Evolutionary conservation across 1,140 invertebrate genomes (phyloP).

Genomic region (Archegozetes longisetosus): DNA sequence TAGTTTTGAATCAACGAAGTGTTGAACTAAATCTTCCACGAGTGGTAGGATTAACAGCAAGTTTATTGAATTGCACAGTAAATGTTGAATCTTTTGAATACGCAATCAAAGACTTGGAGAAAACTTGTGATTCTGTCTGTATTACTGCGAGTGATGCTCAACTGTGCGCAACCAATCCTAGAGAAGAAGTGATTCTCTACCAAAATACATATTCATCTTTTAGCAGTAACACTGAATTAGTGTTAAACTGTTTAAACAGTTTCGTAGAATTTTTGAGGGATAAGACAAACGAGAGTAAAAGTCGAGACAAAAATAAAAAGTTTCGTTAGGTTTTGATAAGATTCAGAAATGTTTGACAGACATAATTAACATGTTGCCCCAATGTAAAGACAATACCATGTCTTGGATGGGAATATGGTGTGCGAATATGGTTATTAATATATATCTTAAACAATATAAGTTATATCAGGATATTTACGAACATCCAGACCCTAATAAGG

Average conservation of each 20-base stretch:
- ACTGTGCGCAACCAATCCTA: background rate
- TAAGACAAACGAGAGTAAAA: too few species aligned
- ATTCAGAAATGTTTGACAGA: background rate
- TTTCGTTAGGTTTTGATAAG: too few species aligned
- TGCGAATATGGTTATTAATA: background rate
- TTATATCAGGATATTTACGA: background rate
- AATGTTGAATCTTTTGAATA: background rate
- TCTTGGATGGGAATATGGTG: background rate
- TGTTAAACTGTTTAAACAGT: too few species aligned
- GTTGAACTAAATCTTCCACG: conserved; percentile 27
- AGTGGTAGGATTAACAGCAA: conserved; percentile 48
- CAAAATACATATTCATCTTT: too few species aligned
- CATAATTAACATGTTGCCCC: background rate
- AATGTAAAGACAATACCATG: background rate
- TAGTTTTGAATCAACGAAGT: background rate
- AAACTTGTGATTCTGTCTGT: background rate
- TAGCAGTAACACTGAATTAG: too few species aligned
- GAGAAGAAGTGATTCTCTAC: too few species aligned
- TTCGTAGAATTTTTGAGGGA: too few species aligned
- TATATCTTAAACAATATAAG: background rate
- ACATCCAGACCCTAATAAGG: background rate
- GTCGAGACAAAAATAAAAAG: too few species aligned
- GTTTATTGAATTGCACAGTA: conserved; percentile 27
- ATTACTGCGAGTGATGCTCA: background rate
- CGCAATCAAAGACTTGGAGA: background rate